Conservation (phyloP, 2,888 invertebrate genomes). For the Penaeus monodon region DNA sequence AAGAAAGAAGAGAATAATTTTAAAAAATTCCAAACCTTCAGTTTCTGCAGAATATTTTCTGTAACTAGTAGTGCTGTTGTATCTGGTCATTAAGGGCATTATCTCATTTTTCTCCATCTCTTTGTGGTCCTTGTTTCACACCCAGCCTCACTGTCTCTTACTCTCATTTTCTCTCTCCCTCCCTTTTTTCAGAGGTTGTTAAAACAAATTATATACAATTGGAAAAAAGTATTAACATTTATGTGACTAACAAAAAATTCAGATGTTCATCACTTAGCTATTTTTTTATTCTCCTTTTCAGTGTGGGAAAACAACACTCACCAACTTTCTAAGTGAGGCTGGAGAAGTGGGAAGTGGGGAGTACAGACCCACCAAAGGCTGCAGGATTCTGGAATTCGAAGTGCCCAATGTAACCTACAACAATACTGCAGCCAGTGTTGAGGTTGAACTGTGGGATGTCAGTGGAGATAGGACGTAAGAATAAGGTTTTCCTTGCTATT, state of each 20-base stretch:
- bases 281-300: conserved; percentile 69
- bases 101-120: too few relatives aligned
- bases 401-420: conserved; percentile 75
- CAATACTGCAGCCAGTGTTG: conserved; percentile 72
- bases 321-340: conserved; percentile 81
- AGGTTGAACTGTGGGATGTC: conserved; percentile 85
- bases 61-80: too few relatives aligned
- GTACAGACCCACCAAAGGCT: conserved; percentile 80
- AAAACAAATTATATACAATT: too few relatives aligned
- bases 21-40: too few relatives aligned
- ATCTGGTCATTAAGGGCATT: too few relatives aligned
- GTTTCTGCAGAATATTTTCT: too few relatives aligned
- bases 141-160: too few relatives aligned
- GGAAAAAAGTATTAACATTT: too few relatives aligned
- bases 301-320: conserved; percentile 81
- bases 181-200: too few relatives aligned
- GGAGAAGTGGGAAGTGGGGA: conserved; percentile 76
- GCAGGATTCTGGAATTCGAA: conserved; percentile 84
- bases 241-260: not conserved
- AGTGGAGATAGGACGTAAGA: conserved; percentile 81
- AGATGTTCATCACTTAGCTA: not conserved
- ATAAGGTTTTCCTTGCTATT: not conserved
- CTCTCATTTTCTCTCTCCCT: too few relatives aligned
- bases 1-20: too few relatives aligned
- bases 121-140: too few relatives aligned